A percentile compares a stretch with the other conserved stretches of the same genome.
Evolutionary conservation across 2,797 vertebrate species (phyloP).

Genomic region (Sebastes wilsoni): DNA sequence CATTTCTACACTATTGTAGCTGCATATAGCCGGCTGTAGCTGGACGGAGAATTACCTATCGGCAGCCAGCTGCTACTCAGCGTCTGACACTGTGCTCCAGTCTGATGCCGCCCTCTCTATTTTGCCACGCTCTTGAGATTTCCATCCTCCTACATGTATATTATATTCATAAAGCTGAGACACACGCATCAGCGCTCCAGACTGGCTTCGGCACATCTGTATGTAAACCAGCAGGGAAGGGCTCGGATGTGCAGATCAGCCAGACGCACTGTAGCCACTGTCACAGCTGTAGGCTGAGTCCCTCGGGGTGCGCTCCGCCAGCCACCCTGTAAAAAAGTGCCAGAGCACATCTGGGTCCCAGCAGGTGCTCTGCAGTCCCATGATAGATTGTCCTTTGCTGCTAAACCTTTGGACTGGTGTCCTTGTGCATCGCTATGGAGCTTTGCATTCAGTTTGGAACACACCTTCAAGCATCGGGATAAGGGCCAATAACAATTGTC

Average conservation of each 20-base stretch:
- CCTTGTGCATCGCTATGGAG: conserved; percentile 51
- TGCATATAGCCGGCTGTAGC: not conserved
- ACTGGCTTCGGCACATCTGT: conserved; percentile 57
- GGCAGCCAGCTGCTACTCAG: conserved; percentile 41
- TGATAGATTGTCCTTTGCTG: conserved; percentile 78
- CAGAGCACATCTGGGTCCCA: conserved; percentile 83
- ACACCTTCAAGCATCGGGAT: conserved; percentile 14
- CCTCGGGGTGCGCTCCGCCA: conserved; percentile 76
- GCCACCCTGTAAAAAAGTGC: conserved; percentile 79
- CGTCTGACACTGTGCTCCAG: conserved; percentile 22
- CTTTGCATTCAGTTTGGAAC: conserved; percentile 40
- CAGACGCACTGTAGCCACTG: conserved; percentile 56
- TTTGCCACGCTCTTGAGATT: conserved; percentile 20
- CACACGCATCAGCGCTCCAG: conserved; percentile 28
- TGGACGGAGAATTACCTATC: conserved; percentile 41
- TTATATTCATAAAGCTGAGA: conserved; percentile 50
- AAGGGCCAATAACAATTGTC: not conserved
- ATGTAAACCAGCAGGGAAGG: conserved; percentile 57
- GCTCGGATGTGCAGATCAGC: conserved; percentile 58
- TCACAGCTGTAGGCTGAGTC: conserved; percentile 75
- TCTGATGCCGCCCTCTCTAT: conserved; percentile 35
- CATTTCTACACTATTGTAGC: conserved; percentile 2
- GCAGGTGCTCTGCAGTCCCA: conserved; percentile 82
- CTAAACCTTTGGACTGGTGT: conserved; percentile 74
- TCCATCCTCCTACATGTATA: conserved; percentile 38